Evolutionary conservation across 2,888 invertebrate genomes (phyloP).

Genomic region (Epinotia bilunana): DNA sequence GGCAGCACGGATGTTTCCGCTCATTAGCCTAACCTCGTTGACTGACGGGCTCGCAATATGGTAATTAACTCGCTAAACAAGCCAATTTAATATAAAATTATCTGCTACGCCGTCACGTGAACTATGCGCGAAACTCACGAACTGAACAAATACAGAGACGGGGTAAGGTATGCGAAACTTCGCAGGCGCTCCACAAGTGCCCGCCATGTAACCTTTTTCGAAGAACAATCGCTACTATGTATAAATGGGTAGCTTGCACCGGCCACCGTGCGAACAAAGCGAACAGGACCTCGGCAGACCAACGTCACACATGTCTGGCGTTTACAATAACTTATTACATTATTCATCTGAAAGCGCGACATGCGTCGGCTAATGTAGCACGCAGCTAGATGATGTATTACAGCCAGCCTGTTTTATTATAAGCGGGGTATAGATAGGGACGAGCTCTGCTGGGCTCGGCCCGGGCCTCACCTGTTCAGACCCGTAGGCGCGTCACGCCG

Average conservation of each 20-base stretch:
- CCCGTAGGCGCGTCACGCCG: conserved; percentile 74
- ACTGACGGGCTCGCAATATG: conserved; percentile 51
- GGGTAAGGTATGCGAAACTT: conserved; percentile 59
- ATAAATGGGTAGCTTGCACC: conserved; percentile 51
- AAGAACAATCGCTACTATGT: conserved; percentile 44
- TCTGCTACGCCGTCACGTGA: conserved; percentile 55
- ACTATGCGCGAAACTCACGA: conserved; percentile 59
- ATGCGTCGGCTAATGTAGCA: conserved; percentile 69
- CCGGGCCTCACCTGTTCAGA: conserved; percentile 81
- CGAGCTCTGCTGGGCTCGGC: conserved; percentile 71
- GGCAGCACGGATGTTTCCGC: conserved; percentile 8
- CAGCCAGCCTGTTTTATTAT: conserved; percentile 72
- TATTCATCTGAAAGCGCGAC: conserved; percentile 51
- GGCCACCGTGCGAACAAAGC: conserved; percentile 51
- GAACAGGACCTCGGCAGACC: conserved; percentile 9
- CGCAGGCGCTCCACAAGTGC: conserved; percentile 52
- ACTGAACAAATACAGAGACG: conserved; percentile 61
- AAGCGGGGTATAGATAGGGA: conserved; percentile 74
- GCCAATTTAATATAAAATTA: conserved; percentile 58
- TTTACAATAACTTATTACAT: conserved; percentile 18
- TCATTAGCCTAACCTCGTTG: conserved; percentile 40
- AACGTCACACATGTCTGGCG: conserved; percentile 23
- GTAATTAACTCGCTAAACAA: conserved; percentile 60
- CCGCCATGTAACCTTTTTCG: conserved; percentile 54
- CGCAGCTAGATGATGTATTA: conserved; percentile 74